A percentile compares a stretch with the other conserved stretches of the same genome.
Conservation (phyloP, 2,797 vertebrate species). For the Coregonus ussuriensis region DNA sequence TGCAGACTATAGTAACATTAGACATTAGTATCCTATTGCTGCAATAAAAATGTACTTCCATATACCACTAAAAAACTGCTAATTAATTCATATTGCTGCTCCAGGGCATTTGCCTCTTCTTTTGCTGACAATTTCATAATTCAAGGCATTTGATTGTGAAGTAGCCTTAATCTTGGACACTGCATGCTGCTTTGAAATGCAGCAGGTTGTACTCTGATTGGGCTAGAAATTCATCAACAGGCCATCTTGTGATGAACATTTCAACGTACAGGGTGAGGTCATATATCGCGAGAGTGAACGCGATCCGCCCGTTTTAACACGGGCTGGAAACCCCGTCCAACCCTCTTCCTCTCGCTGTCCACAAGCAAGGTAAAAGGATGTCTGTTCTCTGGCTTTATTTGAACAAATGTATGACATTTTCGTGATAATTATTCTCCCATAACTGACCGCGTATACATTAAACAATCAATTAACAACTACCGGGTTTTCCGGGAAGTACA, state of each 20-base stretch:
- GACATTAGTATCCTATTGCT: neutral
- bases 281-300: conserved; percentile 68
- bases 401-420: neutral
- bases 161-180: neutral
- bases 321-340: conserved; percentile 81
- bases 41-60: neutral
- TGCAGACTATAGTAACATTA: neutral
- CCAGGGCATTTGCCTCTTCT: too few relatives aligned
- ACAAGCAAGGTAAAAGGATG: conserved; percentile 78
- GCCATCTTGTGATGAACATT: neutral
- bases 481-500: fast-evolving
- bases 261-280: neutral
- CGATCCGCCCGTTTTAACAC: conserved; percentile 79
- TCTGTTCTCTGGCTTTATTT: neutral
- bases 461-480: fast-evolving
- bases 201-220: neutral
- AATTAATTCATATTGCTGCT: neutral
- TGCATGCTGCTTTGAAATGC: neutral
- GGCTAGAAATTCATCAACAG: neutral
- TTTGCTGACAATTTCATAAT: neutral
- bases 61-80: neutral
- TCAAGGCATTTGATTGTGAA: neutral
- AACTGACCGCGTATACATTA: neutral
- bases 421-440: fast-evolving
- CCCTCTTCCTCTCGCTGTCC: conserved; percentile 85